These are phyloP conservation scores for Enoplosus armatus DNA, from an alignment of 2,797 vertebrate species.

Conservation along the genomic window DNA sequence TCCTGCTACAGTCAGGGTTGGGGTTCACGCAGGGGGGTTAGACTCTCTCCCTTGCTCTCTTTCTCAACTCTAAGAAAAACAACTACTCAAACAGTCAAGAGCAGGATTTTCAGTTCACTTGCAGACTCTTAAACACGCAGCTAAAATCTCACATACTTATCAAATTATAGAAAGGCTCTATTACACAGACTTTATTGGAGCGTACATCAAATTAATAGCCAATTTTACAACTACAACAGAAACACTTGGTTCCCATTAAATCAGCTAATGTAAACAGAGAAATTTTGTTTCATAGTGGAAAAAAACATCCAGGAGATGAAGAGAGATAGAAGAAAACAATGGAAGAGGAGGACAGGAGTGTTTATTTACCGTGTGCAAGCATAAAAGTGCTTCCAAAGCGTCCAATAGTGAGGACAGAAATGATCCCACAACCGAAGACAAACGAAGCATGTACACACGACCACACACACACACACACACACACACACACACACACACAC, in stretches of 20 bases:
- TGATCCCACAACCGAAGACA: conserved; percentile 44
- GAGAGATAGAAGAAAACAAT: conserved; percentile 59
- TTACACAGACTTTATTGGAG: conserved; percentile 56
- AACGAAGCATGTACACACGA: conserved; percentile 21
- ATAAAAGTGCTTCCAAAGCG: conserved; percentile 25
- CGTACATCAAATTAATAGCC: conserved; percentile 70
- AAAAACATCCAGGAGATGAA: conserved; percentile 35
- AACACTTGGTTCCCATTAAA: conserved; percentile 67
- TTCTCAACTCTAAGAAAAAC: conserved; percentile 6
- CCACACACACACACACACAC: conserved; percentile 22
- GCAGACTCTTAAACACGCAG: conserved; percentile 41
- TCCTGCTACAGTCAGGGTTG: conserved; percentile 62
- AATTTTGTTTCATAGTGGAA: conserved; percentile 25
- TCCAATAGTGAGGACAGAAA: conserved; percentile 46
- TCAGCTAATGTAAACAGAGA: conserved; percentile 65
- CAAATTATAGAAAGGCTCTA: conserved; percentile 52
- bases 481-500: conserved; percentile 21
- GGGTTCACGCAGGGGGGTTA: conserved; percentile 39
- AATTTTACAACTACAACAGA: conserved; percentile 56
- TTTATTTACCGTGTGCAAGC: conserved; percentile 59
- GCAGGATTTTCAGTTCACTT: conserved; percentile 42
- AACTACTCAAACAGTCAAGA: background rate
- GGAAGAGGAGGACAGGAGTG: conserved; percentile 36
- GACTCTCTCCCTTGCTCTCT: conserved; percentile 7
- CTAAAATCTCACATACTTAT: conserved; percentile 59